Conservation (phyloP, 2,113 vertebrate species). For the Ivindomyrus marchei region DNA sequence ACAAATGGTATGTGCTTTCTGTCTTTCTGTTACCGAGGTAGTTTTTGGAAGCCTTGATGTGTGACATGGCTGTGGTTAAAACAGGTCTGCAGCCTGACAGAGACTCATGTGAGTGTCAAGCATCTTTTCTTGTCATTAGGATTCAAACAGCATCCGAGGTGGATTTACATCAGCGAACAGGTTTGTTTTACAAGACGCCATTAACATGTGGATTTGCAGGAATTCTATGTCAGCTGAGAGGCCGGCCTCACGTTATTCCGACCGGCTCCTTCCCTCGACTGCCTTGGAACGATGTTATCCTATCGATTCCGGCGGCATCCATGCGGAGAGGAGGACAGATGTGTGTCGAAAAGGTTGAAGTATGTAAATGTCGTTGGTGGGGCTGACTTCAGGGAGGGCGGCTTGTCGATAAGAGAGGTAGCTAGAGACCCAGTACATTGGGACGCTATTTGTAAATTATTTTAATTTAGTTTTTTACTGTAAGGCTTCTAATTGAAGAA, state of each 20-base stretch:
- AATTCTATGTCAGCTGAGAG: not conserved
- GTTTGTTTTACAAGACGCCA: not conserved
- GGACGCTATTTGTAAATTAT: not conserved
- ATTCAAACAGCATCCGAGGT: not conserved
- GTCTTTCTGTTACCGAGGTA: not conserved
- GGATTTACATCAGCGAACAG: not conserved
- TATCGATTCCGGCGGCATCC: not conserved
- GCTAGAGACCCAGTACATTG: not conserved
- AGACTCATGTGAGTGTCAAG: not conserved
- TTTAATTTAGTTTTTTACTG: not conserved
- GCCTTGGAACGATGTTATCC: not conserved
- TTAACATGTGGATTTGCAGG: not conserved
- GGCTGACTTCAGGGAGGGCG: not conserved
- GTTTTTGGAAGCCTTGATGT: not conserved
- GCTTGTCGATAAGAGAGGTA: not conserved
- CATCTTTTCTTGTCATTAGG: not conserved
- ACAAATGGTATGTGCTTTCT: not conserved
- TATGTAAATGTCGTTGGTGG: not conserved
- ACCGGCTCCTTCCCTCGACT: not conserved
- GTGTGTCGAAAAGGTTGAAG: not conserved
- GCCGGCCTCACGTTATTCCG: not conserved
- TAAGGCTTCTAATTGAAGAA: too few relatives aligned
- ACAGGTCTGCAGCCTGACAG: not conserved
- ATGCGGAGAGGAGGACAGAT: not conserved
- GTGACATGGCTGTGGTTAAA: not conserved